These are phyloP conservation scores for Solenopsis invicta DNA, from an alignment of 1,140 invertebrate species.

Conservation along the genomic window DNA sequence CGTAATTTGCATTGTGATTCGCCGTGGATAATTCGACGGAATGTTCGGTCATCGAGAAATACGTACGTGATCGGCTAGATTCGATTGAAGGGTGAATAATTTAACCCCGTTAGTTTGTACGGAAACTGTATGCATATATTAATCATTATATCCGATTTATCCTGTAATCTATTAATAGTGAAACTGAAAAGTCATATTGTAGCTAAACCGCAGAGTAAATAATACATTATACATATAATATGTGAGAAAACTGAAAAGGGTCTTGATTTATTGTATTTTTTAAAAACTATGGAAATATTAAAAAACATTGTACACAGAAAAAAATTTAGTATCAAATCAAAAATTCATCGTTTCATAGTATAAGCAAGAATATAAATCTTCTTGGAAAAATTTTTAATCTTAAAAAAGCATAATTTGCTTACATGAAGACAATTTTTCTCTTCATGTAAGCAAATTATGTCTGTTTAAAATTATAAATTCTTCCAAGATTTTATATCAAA, in stretches of 20 bases:
- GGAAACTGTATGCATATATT: slow-evolving; percentile 1
- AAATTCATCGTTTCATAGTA: too few species aligned
- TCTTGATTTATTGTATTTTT: too few species aligned
- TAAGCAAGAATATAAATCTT: too few species aligned
- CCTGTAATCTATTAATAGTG: neutral
- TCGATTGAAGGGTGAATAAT: slow-evolving; percentile 18
- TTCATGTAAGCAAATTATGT: too few species aligned
- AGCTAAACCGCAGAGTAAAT: neutral
- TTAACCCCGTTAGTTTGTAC: neutral
- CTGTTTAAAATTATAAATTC: too few species aligned
- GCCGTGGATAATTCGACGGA: slow-evolving; percentile 3
- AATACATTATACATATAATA: neutral
- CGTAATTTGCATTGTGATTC: slow-evolving; percentile 22
- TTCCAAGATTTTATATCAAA: too few species aligned
- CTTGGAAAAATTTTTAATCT: too few species aligned
- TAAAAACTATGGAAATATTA: too few species aligned
- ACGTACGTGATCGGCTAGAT: neutral
- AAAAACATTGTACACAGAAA: too few species aligned
- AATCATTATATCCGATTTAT: neutral
- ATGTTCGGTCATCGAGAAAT: neutral
- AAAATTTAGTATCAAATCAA: too few species aligned
- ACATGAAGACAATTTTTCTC: too few species aligned
- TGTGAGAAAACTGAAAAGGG: neutral
- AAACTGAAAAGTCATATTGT: neutral
- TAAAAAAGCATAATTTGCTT: too few species aligned